Evolutionary conservation across 2,797 vertebrate genomes (phyloP), one percentile per base, ranked within the genome.

Genomic region (Prunella strophiata): DNA sequence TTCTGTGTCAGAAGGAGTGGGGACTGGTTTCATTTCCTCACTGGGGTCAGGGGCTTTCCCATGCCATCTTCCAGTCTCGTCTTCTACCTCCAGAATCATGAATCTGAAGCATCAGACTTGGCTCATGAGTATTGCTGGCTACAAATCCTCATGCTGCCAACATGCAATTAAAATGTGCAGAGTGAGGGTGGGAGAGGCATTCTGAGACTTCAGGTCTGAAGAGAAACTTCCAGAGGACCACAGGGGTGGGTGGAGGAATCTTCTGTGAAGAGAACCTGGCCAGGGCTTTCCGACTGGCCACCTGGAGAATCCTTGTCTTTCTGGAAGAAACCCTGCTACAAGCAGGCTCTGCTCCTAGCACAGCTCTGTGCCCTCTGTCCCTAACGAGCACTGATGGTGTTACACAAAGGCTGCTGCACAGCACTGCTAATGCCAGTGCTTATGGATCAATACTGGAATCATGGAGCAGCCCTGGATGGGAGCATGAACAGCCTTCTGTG

Each of bases 331-430:
- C 17, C 12, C 66, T 16, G 29, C 66, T 40, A 9, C 21, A 2
- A 9, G 9, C 6, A n/a, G 78, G 75, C 61, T 85, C 36, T 80
- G 88, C 12, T 57, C 87, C 70, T 45, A 27, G 86, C 76, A 59
- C 59, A 94, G 93, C 94, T 61, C 77, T 45, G 85, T 75, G 62
- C 62, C 62, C 91, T 84, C 85, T 78, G 88, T 14, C 34, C 87
- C 75, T 80, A 48, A 77, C 0, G 16, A 95, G 82, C 12, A 94
- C 20, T 10, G 96, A 93, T 50, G 34, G 10, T 63, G 27, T 66
- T 30, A 68, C 42, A 87, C 71, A 78, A 36, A 62, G 5, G 65
- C 87, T 71, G 91, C 78, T 58, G 34, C 76, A 32, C 0, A 9
- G 62, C 0, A 19, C 74, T 76, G 91, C 91, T 59, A 47, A 82